These are phyloP conservation scores for Diprion similis DNA, from an alignment of 1,140 invertebrate species.

Conservation along the genomic window DNA sequence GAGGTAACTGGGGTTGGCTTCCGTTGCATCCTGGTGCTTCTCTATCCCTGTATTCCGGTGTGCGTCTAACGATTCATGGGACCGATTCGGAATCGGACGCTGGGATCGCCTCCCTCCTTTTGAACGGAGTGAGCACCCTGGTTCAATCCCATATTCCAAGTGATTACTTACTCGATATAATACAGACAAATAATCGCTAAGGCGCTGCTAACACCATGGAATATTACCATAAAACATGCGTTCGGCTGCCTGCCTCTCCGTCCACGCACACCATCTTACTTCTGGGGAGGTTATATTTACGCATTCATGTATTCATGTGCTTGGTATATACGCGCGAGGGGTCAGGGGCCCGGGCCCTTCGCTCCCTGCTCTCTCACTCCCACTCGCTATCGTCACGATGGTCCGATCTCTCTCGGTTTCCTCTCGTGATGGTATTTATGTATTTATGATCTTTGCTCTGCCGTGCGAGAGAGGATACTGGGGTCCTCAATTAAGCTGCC, in stretches of 20 bases:
- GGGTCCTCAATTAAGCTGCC: slow-evolving; percentile 32
- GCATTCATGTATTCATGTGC: slow-evolving; percentile 48
- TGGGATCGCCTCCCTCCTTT: not conserved
- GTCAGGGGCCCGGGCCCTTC: slow-evolving; percentile 31
- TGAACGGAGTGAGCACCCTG: slow-evolving; percentile 17
- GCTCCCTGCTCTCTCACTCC: not conserved
- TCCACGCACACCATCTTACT: not conserved
- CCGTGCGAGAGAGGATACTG: slow-evolving; percentile 19
- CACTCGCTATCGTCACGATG: not conserved
- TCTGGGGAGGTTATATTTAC: slow-evolving; percentile 41
- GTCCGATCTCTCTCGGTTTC: not conserved
- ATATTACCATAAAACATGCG: slow-evolving; percentile 53
- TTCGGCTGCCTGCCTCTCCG: slow-evolving; percentile 22
- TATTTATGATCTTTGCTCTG: slow-evolving; percentile 30
- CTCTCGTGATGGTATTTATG: slow-evolving; percentile 42
- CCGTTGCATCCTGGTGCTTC: slow-evolving; percentile 1
- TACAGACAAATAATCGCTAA: slow-evolving; percentile 45
- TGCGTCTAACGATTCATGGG: slow-evolving; percentile 13
- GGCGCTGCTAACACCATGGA: slow-evolving; percentile 41
- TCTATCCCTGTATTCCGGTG: slow-evolving; percentile 14
- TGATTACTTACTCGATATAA: slow-evolving; percentile 39
- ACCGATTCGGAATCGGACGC: not conserved
- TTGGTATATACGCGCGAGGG: slow-evolving; percentile 18
- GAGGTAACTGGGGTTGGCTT: not conserved
- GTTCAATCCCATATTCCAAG: slow-evolving; percentile 17